These are phyloP conservation scores for Drosophila trichaetosa DNA, from an alignment of 2,888 invertebrate genomes.

Conservation along the genomic window DNA sequence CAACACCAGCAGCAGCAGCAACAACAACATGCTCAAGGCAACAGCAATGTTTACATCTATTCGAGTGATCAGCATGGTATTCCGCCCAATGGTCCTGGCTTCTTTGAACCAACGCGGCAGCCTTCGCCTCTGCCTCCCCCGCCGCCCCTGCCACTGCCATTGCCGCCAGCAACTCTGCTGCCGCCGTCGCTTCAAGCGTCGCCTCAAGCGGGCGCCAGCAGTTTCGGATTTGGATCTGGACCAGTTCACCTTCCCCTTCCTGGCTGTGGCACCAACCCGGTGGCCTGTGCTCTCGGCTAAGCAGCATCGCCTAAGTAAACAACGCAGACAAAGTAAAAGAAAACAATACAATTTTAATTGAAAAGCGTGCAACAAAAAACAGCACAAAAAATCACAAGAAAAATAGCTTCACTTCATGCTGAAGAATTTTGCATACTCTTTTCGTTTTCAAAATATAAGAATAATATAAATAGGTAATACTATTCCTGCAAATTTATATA, in stretches of 20 bases:
- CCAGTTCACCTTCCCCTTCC: slow-evolving; percentile 13
- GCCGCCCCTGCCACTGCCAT: slow-evolving; percentile 3
- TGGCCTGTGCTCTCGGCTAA: slow-evolving; percentile 57
- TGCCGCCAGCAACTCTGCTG: slow-evolving; percentile 18
- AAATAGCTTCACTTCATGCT: not conserved
- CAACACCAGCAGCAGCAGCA: slow-evolving; percentile 60
- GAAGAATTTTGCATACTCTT: slow-evolving; percentile 25
- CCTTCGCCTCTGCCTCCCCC: slow-evolving; percentile 28
- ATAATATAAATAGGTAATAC: too few species aligned
- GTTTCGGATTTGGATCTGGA: slow-evolving; percentile 49
- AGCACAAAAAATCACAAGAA: slow-evolving; percentile 43
- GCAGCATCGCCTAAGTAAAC: slow-evolving; percentile 82
- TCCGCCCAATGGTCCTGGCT: slow-evolving; percentile 49
- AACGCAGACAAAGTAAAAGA: slow-evolving; percentile 83
- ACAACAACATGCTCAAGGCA: slow-evolving; percentile 69
- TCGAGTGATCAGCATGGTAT: slow-evolving; percentile 65
- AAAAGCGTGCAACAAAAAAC: slow-evolving; percentile 71
- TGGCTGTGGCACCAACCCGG: slow-evolving; percentile 33
- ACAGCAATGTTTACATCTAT: slow-evolving; percentile 73
- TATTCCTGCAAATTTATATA: not conserved
- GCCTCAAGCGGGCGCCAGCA: slow-evolving; percentile 47
- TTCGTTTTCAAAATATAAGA: too few species aligned
- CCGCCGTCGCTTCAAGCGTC: slow-evolving; percentile 15
- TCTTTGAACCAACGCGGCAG: slow-evolving; percentile 35
- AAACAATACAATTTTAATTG: slow-evolving; percentile 86